Base-by-base conservation (phyloP, 2,113 vertebrate species). In the Sebastes fasciatus region DNA sequence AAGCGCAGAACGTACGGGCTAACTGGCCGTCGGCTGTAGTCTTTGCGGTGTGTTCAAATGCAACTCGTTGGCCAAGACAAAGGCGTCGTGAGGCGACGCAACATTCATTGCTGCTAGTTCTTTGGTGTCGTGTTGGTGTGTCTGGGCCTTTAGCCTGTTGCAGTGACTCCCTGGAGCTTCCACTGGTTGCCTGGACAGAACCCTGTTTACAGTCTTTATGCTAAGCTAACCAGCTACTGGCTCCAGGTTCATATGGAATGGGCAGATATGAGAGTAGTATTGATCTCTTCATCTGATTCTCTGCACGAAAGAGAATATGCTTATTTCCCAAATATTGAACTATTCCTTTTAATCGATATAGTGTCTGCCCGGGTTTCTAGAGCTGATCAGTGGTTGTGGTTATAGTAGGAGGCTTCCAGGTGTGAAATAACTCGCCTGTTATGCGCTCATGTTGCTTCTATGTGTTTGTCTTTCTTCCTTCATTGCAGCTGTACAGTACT, bases 391-490 rank as follows among this genome's bases (percentile, higher is more conserved):
- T 46, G 77, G 3, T 17, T 60, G 45, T 48, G 51, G 3, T 45
- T 23, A 12, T 11, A 43, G 26, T 21, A 11, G 2, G 49, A n/a
- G 11, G 11, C 23, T 46, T 46, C 21, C 51, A 48, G 40, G 11
- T 64, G 68, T 23, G 71, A 42, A 66, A 23, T 61, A 65, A 80
- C 54, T 51, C 17, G 0, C 11, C 48, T 51, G 86, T 62, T 45
- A 16, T 63, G 68, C 23, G 46, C 34, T n/a, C 13, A 0, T 64
- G 48, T 46, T 66, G 77, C 79, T 67, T 75, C 46, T 70, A 55
- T 86, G 19, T 46, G 77, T 86, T 66, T 77, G 42, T 82, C 71
- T 83, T 60, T 65, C 46, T 80, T 76, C 54, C 7, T 21, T 68
- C 62, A 42, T 21, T 79, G 74, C 54, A 76, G 71, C 79, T 82